A percentile compares a stretch with the other conserved stretches of the same genome.
Conservation (phyloP, 2,888 invertebrate species). For the Lampropteryx suffumata region DNA sequence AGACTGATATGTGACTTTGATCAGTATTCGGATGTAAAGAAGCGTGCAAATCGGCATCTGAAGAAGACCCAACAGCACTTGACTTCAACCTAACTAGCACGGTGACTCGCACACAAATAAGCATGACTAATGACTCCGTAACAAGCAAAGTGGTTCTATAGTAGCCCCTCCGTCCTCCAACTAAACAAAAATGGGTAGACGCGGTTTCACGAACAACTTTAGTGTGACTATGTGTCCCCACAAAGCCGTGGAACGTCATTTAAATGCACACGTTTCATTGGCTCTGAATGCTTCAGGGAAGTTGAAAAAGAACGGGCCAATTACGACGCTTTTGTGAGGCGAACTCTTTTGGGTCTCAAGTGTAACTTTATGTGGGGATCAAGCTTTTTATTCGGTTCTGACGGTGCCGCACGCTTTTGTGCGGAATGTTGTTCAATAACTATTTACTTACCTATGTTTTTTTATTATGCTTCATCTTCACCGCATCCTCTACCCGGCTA, state of each 20-base stretch:
- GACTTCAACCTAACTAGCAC: constrained; percentile 16
- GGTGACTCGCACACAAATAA: constrained; percentile 51
- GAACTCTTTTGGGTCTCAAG: constrained; percentile 77
- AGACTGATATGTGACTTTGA: constrained; percentile 1
- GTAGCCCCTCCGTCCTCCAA: constrained; percentile 53
- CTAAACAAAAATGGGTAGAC: constrained; percentile 71
- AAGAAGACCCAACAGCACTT: constrained; percentile 16
- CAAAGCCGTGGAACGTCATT: constrained; percentile 80
- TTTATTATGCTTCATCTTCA: constrained; percentile 18
- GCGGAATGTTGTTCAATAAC: constrained; percentile 28
- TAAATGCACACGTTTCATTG: constrained; percentile 84
- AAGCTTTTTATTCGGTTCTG: constrained; percentile 65
- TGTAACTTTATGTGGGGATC: constrained; percentile 75
- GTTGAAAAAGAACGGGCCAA: constrained; percentile 82
- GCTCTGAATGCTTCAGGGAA: constrained; percentile 82
- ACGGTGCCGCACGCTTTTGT: constrained; percentile 32
- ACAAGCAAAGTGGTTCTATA: constrained; percentile 68
- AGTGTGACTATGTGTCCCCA: constrained; percentile 80
- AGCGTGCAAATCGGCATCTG: constrained; percentile 4
- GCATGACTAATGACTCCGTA: constrained; percentile 74
- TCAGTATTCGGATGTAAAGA: neutral
- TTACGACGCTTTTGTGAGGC: constrained; percentile 80
- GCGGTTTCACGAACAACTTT: constrained; percentile 77
- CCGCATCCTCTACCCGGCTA: neutral
- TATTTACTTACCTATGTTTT: constrained; percentile 16